Conservation (phyloP, 2,113 vertebrate species). For the Rhegmatorhina hoffmannsi region DNA sequence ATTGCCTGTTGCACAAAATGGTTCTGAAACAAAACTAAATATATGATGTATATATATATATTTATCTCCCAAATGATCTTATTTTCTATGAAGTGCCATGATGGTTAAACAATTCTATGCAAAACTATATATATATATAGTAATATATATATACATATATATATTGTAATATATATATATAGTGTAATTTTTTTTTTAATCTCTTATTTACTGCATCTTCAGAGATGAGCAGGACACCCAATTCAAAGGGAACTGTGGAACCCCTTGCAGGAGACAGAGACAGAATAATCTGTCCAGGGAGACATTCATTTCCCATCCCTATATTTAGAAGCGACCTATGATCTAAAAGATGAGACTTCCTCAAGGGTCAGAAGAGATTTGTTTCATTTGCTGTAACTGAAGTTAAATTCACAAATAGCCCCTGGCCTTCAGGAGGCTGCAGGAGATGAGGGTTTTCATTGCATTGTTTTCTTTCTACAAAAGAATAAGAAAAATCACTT, state of each 20-base stretch:
- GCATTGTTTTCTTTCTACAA: neutral
- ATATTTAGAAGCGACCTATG: neutral
- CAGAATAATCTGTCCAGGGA: neutral
- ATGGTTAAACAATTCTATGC: neutral
- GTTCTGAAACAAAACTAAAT: neutral
- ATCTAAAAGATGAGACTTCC: conserved; percentile 9
- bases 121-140: neutral
- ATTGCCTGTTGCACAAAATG: neutral
- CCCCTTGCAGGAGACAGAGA: neutral
- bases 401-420: conserved; percentile 46
- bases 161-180: neutral
- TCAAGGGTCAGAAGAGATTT: conserved; percentile 14
- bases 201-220: neutral
- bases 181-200: neutral
- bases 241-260: neutral
- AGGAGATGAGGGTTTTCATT: neutral
- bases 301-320: neutral
- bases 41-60: neutral
- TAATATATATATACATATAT: too few species aligned
- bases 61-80: neutral
- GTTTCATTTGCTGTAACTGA: conserved; percentile 35
- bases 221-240: neutral
- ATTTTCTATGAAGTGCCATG: neutral
- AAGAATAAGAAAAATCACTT: neutral
- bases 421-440: neutral